Evolutionary conservation across 1,140 invertebrate genomes (phyloP), one percentile per base, ranked within the genome.

Genomic region (Halictus rubicundus): DNA sequence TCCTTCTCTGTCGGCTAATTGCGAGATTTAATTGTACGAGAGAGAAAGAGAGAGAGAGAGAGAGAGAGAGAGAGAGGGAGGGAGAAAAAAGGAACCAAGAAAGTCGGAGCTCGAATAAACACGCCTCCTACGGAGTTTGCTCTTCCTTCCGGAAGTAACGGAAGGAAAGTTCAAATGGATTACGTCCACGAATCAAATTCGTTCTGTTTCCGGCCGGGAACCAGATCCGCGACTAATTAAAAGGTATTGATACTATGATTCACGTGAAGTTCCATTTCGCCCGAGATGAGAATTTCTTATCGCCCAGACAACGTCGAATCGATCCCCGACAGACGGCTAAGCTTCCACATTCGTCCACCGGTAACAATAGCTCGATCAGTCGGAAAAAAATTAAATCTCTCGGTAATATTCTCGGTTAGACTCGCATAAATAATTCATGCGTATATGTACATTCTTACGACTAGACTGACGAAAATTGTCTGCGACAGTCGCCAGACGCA

Each of bases 1-100:
- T 77, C 32, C 25, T 54, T n/a, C 42, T 46, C 57, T 66, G 21
- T 25, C 74, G 49, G 74, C 74, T 70, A 77, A 77, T 77, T 77
- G 42, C 27, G 54, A 69, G 74, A 77, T 70, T 69, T 77, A 77
- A 77, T 77, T 77, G 59, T 27, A 9, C 9, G 19, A 19, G 60
- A 10, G 14, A 7, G 0, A 42, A 9, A 9, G 10, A 42, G 12
- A 10, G 14, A 46, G 10, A 42, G 12, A 10, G 14, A 46, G 19
- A 19, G 60, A 10, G 14, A 7, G 0, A 42, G 10, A 9, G 10
- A 42, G 12, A 10, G 14, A 46, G n/a, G n/a, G n/a, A n/a, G n/a
- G 10, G 14, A 12, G 14, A 69, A 52, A 60, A 49, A 46, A 49
- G 46, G 19, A 60, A 25, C 39, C 9, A 59, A 60, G 63, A 49